Evolutionary conservation across 2,888 invertebrate species (phyloP).

Genomic region (Patella pellucida): DNA sequence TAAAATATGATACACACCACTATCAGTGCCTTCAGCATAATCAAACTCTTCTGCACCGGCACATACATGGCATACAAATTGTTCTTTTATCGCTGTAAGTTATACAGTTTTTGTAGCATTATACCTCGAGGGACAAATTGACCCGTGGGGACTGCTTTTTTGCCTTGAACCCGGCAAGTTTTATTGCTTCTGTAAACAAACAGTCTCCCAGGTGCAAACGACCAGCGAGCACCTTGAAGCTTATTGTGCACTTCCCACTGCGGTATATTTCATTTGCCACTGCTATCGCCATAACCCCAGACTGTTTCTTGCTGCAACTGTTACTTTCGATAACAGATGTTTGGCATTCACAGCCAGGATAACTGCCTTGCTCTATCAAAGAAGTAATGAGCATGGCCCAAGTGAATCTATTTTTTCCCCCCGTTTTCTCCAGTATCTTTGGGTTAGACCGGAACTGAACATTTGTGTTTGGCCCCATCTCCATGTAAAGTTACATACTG

Average conservation of each 20-base stretch:
- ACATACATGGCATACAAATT: neutral
- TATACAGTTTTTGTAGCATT: no score
- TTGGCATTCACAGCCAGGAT: neutral
- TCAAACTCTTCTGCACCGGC: no score
- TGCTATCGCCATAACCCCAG: slow-evolving; percentile 2
- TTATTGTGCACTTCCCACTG: neutral
- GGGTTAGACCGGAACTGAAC: neutral
- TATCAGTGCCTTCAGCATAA: no score
- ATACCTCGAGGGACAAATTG: neutral
- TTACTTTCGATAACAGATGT: neutral
- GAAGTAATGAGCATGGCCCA: neutral
- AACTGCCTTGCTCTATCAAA: neutral
- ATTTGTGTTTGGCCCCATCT: neutral
- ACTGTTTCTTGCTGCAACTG: neutral
- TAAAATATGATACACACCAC: no score
- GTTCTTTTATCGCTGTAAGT: no score
- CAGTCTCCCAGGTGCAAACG: neutral
- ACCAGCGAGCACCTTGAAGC: neutral
- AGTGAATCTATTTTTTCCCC: no score
- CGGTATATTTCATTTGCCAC: neutral
- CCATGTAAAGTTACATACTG: neutral
- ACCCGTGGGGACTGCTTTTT: neutral
- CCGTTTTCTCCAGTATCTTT: no score
- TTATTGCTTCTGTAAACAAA: neutral
- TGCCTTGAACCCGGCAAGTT: neutral